Evolutionary conservation across 2,888 invertebrate genomes (phyloP).

Genomic region (Eucera pruinosa): DNA sequence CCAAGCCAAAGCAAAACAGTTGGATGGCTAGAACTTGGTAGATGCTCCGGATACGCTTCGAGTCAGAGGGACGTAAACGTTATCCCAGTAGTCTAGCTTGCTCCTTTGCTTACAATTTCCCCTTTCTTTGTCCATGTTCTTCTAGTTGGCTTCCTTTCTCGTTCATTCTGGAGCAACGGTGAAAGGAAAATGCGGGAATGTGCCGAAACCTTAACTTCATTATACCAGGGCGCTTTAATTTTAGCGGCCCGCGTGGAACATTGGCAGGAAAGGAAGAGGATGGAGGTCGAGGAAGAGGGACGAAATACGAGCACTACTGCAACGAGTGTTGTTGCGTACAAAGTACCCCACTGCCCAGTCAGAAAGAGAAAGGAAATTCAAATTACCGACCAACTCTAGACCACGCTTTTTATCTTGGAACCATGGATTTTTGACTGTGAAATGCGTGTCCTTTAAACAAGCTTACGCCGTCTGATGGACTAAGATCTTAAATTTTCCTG

Average conservation of each 20-base stretch:
- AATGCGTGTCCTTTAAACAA: constrained; percentile 22
- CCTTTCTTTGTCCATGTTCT: constrained; percentile 14
- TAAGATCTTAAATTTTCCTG: constrained; percentile 6
- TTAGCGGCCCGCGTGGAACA: constrained; percentile 46
- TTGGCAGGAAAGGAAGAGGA: constrained; percentile 5
- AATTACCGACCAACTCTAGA: constrained; percentile 2
- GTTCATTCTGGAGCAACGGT: constrained; percentile 26
- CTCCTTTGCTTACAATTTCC: constrained; percentile 8
- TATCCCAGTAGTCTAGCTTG: neutral
- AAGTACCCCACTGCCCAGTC: constrained; percentile 2
- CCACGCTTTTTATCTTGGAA: constrained; percentile 6
- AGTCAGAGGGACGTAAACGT: constrained; percentile 3
- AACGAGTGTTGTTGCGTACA: constrained; percentile 58
- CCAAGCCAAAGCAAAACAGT: constrained; percentile 5
- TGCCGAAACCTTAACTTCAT: constrained; percentile 76
- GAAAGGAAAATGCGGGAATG: constrained; percentile 74
- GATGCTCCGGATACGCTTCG: neutral
- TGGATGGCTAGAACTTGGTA: constrained; percentile 3
- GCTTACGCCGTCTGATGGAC: constrained; percentile 19
- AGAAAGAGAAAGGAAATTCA: constrained; percentile 34
- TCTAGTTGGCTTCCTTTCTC: constrained; percentile 20
- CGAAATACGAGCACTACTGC: constrained; percentile 36
- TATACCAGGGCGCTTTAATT: constrained; percentile 75
- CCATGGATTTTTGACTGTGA: constrained; percentile 23
- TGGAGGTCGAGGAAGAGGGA: constrained; percentile 15